Evolutionary conservation across 2,797 vertebrate species (phyloP), one percentile per base, ranked within the genome.

Genomic region (Enteromius trimaculatus): DNA sequence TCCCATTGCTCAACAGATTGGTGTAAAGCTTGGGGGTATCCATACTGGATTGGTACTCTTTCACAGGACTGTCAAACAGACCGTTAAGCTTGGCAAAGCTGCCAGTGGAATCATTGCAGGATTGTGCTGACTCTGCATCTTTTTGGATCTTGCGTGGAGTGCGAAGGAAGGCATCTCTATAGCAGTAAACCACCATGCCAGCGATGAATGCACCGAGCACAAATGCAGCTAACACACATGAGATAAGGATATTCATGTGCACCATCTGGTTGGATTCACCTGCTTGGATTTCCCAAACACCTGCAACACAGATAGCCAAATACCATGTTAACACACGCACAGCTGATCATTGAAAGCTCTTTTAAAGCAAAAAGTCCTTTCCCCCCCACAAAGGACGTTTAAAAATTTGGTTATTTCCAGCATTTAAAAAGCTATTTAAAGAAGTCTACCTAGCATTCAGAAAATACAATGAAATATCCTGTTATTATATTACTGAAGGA

Each of bases 171-270:
- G 97, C 88, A 81, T 99, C 97, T 29, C 97, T 95, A 87, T 99
- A 98, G 87, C 98, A 99, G 93, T 98, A 99, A 21, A 99, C 98
- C 0, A 97, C 96, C 89, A 99, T 95, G 26, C 98, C 98, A 3
- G 98, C 97, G 51, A 99, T 95, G 90, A 98, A 97, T 0, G 98
- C 98, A 60, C 98, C 98, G 93, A 97, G 94, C 13, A 99, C 95
- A 85, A 99, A 99, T 47, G 98, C 98, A 0, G 96, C 98, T 84
- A 99, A 97, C 89, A 99, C 98, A 84, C 98, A 99, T 87, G 97
- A 98, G 94, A 99, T 99, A 90, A 99, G 95, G 90, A 99, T 98
- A 87, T 99, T 99, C 97, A 99, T 97, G 90, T 99, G 98, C 42
- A 99, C 98, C 98, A 99, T 97, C 95, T 99, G 97, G 93, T 97